Evolutionary conservation across 2,113 vertebrate species (phyloP).

Genomic region (Dinomys branickii): DNA sequence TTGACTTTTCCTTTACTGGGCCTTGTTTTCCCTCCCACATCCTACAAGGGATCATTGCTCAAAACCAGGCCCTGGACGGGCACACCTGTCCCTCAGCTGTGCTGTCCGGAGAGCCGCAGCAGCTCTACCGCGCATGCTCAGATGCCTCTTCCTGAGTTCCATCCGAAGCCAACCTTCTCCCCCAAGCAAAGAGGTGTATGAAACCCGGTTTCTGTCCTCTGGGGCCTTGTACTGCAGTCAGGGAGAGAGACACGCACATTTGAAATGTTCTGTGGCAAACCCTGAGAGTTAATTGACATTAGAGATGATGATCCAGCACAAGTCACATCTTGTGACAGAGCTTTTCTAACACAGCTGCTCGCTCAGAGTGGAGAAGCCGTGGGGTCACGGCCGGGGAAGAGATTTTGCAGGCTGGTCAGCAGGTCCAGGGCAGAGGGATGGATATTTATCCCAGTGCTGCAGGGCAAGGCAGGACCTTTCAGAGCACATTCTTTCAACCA

Average conservation of each 20-base stretch:
- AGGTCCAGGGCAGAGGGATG: neutral
- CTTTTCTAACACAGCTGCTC: neutral
- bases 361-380: neutral
- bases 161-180: neutral
- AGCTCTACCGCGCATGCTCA: neutral
- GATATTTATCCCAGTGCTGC: neutral
- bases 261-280: neutral
- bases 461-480: neutral
- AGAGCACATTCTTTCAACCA: neutral
- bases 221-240: neutral
- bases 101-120: neutral
- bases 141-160: neutral
- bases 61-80: rapidly evolving
- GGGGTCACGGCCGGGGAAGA: neutral
- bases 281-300: neutral
- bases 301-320: neutral
- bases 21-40: neutral
- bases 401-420: neutral
- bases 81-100: neutral
- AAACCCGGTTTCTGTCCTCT: neutral
- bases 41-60: neutral
- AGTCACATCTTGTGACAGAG: neutral
- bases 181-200: neutral
- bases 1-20: neutral
- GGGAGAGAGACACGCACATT: neutral